Evolutionary conservation across 2,888 invertebrate genomes (phyloP).

Genomic region (Aphodius granarius): DNA sequence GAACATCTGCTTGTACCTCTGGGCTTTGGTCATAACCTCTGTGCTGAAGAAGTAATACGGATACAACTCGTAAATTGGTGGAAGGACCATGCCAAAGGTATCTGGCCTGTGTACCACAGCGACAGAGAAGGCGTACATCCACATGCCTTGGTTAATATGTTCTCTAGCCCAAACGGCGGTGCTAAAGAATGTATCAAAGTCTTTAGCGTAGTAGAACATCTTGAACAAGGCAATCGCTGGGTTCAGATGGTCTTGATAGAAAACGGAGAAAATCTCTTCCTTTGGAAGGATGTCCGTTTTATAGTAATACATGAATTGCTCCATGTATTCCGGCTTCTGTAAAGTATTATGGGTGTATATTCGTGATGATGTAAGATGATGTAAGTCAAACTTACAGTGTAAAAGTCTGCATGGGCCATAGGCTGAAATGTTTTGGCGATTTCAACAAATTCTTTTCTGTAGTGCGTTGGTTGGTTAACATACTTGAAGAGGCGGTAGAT

Average conservation of each 20-base stretch:
- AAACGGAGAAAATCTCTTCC: conserved; percentile 63
- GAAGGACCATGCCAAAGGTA: conserved; percentile 65
- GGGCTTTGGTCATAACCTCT: conserved; percentile 67
- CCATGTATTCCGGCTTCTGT: conserved; percentile 61
- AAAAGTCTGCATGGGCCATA: conserved; percentile 54
- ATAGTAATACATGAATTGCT: conserved; percentile 59
- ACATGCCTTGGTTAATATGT: conserved; percentile 69
- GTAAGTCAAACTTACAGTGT: conserved; percentile 22
- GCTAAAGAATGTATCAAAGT: conserved; percentile 69
- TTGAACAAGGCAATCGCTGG: conserved; percentile 68
- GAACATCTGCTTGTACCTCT: conserved; percentile 62
- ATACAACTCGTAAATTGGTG: conserved; percentile 72
- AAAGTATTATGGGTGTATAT: conserved; percentile 30
- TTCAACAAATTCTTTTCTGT: conserved; percentile 57
- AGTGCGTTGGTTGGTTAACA: conserved; percentile 64
- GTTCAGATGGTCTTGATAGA: conserved; percentile 61
- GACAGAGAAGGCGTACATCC: conserved; percentile 64
- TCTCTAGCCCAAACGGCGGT: conserved; percentile 70
- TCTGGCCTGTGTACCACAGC: conserved; percentile 67
- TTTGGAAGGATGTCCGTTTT: conserved; percentile 61
- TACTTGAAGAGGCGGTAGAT: conserved; percentile 63
- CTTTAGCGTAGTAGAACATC: conserved; percentile 69
- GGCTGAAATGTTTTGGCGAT: conserved; percentile 61
- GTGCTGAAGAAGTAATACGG: conserved; percentile 72
- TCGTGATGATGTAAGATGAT: not conserved